phyloP scores from a whole-genome alignment of 2,888 invertebrate species.

The Cinara cedri region DNA sequence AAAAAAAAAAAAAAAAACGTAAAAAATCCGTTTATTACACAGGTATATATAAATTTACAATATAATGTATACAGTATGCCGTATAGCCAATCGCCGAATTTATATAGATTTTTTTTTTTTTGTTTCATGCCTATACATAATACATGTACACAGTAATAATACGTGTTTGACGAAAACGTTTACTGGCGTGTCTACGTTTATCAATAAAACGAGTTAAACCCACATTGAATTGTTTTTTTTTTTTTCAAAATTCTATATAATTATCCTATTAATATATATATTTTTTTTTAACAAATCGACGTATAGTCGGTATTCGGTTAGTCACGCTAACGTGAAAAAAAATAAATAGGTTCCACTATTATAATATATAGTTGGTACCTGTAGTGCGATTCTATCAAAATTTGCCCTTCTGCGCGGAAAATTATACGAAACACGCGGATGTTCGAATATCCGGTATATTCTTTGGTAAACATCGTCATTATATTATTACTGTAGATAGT shows the following conservation, averaged over 20 bases:
- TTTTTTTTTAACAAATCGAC: too few relatives aligned
- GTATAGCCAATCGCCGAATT: neutral
- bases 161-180: too few relatives aligned
- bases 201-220: neutral
- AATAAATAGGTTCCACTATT: too few relatives aligned
- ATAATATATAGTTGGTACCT: too few relatives aligned
- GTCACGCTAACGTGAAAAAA: too few relatives aligned
- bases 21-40: too few relatives aligned
- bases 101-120: too few relatives aligned
- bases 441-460: conserved; percentile 38
- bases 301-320: too few relatives aligned
- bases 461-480: conserved; percentile 9
- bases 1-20: neutral
- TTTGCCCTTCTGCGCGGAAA: neutral
- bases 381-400: neutral
- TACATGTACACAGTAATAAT: too few relatives aligned
- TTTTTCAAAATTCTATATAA: neutral
- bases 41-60: neutral
- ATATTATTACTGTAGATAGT: too few relatives aligned
- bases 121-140: neutral
- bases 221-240: neutral
- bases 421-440: conserved; percentile 5
- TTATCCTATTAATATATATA: neutral
- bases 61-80: neutral
- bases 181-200: neutral